Percentiles rank a stretch among this genome's conserved stretches.
Conservation (phyloP, 2,113 vertebrate genomes). For the Plestiodon gilberti region DNA sequence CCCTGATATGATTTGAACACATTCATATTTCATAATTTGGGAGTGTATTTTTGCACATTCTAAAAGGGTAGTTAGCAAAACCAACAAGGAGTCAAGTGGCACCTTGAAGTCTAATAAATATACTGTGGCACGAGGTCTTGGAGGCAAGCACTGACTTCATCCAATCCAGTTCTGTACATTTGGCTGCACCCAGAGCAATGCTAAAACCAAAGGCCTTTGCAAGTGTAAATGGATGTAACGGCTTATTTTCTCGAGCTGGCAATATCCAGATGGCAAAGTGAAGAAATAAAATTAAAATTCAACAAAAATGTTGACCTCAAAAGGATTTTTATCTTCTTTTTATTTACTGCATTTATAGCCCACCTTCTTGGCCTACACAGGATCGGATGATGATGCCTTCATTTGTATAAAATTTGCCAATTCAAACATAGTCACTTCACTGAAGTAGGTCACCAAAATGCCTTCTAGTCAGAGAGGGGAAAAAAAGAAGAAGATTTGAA, state of each 20-base stretch:
- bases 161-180: not conserved
- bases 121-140: not conserved
- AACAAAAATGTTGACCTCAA: not conserved
- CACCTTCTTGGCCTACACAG: not conserved
- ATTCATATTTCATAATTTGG: accelerated
- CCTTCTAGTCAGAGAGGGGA: not conserved
- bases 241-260: not conserved
- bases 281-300: not conserved
- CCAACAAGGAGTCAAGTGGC: not conserved
- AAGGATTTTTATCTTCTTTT: not conserved
- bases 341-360: not conserved
- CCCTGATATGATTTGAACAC: not conserved
- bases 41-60: not conserved
- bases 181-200: not conserved
- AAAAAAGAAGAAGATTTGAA: slow-evolving; percentile 29
- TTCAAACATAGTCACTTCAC: slow-evolving; percentile 5
- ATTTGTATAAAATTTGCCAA: not conserved
- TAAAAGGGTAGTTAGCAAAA: not conserved
- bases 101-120: not conserved
- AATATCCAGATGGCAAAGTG: not conserved
- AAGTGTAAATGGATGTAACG: not conserved
- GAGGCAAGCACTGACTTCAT: not conserved
- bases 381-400: not conserved
- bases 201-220: slow-evolving; percentile 1
- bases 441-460: slow-evolving; percentile 11